These are phyloP conservation scores for Pseudococcus longispinus DNA, from an alignment of 2,888 invertebrate species.

Conservation along the genomic window DNA sequence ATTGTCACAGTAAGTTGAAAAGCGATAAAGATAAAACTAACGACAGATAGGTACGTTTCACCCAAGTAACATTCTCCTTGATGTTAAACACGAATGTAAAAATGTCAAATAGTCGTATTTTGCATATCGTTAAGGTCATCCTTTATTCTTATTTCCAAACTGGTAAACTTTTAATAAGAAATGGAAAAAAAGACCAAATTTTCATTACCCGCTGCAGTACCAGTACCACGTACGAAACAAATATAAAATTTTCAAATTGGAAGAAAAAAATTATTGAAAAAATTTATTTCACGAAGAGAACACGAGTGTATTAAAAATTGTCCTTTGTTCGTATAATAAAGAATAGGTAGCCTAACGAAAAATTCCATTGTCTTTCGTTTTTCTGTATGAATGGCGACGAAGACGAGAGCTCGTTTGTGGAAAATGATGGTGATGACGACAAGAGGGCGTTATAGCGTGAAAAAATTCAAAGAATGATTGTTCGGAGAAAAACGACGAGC, in stretches of 20 bases:
- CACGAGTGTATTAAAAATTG: constrained; percentile 36
- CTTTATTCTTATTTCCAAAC: neutral
- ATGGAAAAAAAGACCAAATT: neutral
- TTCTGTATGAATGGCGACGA: constrained; percentile 26
- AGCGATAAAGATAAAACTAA: constrained; percentile 12
- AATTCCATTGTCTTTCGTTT: constrained; percentile 53
- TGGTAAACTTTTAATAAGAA: neutral
- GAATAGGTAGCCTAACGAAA: constrained; percentile 39
- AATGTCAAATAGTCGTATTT: constrained; percentile 15
- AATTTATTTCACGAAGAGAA: neutral
- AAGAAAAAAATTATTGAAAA: neutral
- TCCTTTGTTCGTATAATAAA: constrained; percentile 11
- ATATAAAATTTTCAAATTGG: neutral
- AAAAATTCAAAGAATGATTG: constrained; percentile 56
- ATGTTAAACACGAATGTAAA: constrained; percentile 1
- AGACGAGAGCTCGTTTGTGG: constrained; percentile 52
- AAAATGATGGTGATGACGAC: constrained; percentile 52
- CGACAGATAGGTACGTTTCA: constrained; percentile 22
- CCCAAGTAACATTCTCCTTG: neutral
- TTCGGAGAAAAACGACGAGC: constrained; percentile 29
- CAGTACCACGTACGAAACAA: neutral
- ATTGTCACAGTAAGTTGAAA: constrained; percentile 30
- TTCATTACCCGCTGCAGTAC: neutral
- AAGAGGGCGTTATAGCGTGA: constrained; percentile 53
- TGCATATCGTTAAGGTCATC: constrained; percentile 5